Conservation (phyloP, 2,113 vertebrate species). For the Chlamydotis undulata region DNA sequence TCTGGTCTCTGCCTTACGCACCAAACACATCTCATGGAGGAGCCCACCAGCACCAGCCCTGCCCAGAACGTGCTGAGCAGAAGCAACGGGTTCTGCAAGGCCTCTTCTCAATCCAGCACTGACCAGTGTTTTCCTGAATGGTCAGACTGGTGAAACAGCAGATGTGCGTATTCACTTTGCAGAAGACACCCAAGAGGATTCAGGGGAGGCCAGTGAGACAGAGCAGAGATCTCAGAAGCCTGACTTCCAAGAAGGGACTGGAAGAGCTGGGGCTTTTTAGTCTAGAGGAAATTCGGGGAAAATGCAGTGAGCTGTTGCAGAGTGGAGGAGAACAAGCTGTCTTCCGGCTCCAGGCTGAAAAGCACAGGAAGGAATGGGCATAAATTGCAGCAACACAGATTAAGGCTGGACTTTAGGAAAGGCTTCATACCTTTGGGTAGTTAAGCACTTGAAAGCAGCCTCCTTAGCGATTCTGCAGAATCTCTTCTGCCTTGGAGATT, state of each 20-base stretch:
- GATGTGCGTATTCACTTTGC: background rate
- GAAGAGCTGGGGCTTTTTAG: background rate
- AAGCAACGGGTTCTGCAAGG: background rate
- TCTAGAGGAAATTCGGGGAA: background rate
- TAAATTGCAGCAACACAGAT: background rate
- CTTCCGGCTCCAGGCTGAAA: background rate
- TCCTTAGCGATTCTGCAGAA: background rate
- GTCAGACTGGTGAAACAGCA: background rate
- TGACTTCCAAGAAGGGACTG: background rate
- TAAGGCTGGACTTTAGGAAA: background rate
- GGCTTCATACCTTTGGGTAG: background rate
- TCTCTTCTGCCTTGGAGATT: background rate
- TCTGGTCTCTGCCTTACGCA: background rate
- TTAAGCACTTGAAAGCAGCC: conserved; percentile 1
- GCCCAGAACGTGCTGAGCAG: background rate
- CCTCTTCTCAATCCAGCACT: background rate
- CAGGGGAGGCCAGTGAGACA: background rate
- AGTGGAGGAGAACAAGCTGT: background rate
- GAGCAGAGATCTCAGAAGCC: background rate
- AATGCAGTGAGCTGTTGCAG: background rate
- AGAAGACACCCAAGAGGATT: background rate
- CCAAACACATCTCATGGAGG: background rate
- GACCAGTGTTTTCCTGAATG: background rate
- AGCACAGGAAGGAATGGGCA: background rate
- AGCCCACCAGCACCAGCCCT: background rate